These are phyloP conservation scores for Epinephelus malabaricus DNA, from an alignment of 2,797 vertebrate genomes.

Conservation along the genomic window DNA sequence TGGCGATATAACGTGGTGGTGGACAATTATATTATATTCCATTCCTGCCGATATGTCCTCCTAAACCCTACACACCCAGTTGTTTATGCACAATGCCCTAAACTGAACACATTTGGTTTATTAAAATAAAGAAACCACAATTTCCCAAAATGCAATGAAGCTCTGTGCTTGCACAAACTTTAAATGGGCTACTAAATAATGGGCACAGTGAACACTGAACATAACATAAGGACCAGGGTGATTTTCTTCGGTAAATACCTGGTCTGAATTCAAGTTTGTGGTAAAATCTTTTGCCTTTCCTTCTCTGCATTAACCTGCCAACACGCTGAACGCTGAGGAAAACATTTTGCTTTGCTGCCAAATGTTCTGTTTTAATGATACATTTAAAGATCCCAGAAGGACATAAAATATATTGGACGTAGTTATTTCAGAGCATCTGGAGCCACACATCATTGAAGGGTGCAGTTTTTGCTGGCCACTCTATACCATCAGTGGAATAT, in stretches of 20 bases:
- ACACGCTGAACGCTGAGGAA: constrained; percentile 10
- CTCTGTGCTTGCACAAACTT: neutral
- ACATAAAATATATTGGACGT: constrained; percentile 50
- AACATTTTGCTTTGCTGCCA: constrained; percentile 22
- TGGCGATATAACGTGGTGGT: no score
- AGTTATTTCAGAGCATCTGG: constrained; percentile 62
- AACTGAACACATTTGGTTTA: neutral
- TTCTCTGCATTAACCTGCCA: constrained; percentile 21
- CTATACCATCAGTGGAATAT: constrained; percentile 26
- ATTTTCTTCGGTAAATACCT: neutral
- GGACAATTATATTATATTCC: no score
- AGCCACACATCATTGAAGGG: constrained; percentile 32
- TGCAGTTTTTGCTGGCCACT: constrained; percentile 28
- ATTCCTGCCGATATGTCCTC: no score
- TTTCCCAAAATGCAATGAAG: neutral
- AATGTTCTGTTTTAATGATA: constrained; percentile 33
- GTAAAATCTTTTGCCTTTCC: constrained; percentile 14
- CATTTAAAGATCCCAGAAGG: constrained; percentile 47
- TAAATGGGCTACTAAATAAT: neutral
- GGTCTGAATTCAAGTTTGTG: constrained; percentile 25
- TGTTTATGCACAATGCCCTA: neutral
- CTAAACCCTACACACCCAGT: no score
- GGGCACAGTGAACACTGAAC: neutral
- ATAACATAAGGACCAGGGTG: neutral
- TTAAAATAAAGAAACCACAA: constrained; percentile 16